Percentiles rank a stretch among this genome's conserved stretches.
These are phyloP conservation scores for Synanthedon tipuliformis DNA, from an alignment of 2,888 invertebrate species.

Conservation along the genomic window DNA sequence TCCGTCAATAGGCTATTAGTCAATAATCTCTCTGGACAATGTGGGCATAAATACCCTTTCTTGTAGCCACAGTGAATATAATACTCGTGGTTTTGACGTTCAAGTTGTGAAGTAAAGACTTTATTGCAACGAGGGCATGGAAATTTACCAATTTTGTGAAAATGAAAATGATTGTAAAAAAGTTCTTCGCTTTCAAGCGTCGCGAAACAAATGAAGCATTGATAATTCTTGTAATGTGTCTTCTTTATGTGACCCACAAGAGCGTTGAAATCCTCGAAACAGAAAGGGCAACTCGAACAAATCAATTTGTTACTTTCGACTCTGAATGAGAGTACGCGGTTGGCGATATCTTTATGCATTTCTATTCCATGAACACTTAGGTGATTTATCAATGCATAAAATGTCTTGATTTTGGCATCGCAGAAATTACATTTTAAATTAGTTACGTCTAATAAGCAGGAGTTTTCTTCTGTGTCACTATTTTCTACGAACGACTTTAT, in stretches of 20 bases:
- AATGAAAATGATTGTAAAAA: slow-evolving; percentile 7
- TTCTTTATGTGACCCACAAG: slow-evolving; percentile 1
- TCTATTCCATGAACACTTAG: slow-evolving; percentile 30
- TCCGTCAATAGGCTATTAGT: slow-evolving; percentile 11
- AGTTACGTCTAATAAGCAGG: slow-evolving; percentile 43
- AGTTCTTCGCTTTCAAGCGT: slow-evolving; percentile 8
- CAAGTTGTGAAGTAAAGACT: slow-evolving; percentile 7
- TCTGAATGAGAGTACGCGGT: slow-evolving; percentile 35
- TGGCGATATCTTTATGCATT: slow-evolving; percentile 39
- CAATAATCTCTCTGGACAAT: slow-evolving; percentile 15
- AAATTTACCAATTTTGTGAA: slow-evolving; percentile 13
- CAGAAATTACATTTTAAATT: slow-evolving; percentile 33
- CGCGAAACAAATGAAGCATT: slow-evolving; percentile 11
- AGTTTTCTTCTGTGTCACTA: slow-evolving; percentile 27
- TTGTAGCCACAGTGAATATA: slow-evolving; percentile 7
- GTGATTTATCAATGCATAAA: slow-evolving; percentile 36
- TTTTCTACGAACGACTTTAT: slow-evolving; percentile 5
- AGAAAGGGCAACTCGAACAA: slow-evolving; percentile 22
- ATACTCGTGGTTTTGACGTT: slow-evolving; percentile 12
- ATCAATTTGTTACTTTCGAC: slow-evolving; percentile 16
- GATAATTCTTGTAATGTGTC: slow-evolving; percentile 2
- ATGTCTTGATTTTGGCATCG: slow-evolving; percentile 15
- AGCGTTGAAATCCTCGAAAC: slow-evolving; percentile 16
- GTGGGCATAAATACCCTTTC: slow-evolving; percentile 13
- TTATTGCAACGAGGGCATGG: slow-evolving; percentile 18